Base-by-base conservation (phyloP, 2,113 vertebrate species). In the Ctenodactylus gundi region DNA sequence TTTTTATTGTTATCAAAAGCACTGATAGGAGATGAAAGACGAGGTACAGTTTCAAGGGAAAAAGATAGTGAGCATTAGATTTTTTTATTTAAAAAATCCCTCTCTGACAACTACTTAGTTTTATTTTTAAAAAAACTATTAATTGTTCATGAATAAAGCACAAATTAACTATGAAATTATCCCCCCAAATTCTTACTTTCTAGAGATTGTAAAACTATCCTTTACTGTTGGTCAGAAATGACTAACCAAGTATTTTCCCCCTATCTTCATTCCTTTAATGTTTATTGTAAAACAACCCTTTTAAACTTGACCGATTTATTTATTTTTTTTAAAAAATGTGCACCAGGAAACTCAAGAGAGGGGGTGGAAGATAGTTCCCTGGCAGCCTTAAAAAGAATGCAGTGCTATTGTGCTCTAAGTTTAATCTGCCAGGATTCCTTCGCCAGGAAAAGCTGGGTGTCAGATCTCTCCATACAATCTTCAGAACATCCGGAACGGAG, bases 381-480 rank as follows among this genome's bases (percentile, higher is more conserved):
- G 34, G 78, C 0, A 89, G 62, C 46, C 76, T 94, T 82, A n/a
- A 92, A 70, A 95, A 96, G 60, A 58, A 60, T 39, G 0, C 0
- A 27, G 53, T 1, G 0, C 57, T 89, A 29, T 7, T 17, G 88
- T 88, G 80, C 62, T 86, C 88, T 82, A 72, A 68, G 92, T 73
- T 84, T 94, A 87, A 41, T 77, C 80, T 81, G 64, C 93, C 64
- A 83, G 93, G 72, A 97, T 93, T 93, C 94, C 96, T 51, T 51
- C 96, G 96, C 93, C 94, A 88, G 91, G 73, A 0, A 95, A 90
- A 97, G 97, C 96, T 92, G 97, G 93, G 97, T 97, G 96, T 98
- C 97, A 98, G 97, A 97, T 97, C 85, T 91, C 96, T 73, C 13
- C 39, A 0, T 18, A 15, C 53, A 94, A 95, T 96, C 94, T 90